These are phyloP conservation scores for Lasioglossum calceatum DNA, from an alignment of 2,888 invertebrate species.

Conservation along the genomic window DNA sequence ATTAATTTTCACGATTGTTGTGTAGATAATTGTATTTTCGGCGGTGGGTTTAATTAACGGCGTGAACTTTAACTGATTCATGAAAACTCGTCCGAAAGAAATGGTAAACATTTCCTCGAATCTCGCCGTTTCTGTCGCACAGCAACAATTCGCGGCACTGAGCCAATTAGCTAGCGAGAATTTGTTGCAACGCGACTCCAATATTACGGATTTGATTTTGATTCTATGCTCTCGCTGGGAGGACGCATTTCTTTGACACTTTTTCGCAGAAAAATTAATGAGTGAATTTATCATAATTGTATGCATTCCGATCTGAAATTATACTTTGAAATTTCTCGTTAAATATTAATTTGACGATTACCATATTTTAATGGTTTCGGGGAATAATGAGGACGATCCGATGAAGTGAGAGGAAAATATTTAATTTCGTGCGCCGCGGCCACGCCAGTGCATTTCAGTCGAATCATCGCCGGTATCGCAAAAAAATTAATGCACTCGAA, in stretches of 20 bases:
- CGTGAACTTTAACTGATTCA: background rate
- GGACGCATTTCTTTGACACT: background rate
- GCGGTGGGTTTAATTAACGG: conserved; percentile 46
- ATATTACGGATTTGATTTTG: background rate
- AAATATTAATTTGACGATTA: conserved; percentile 16
- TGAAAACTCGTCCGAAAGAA: conserved; percentile 21
- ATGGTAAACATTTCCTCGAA: conserved; percentile 5
- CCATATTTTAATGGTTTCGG: conserved; percentile 6
- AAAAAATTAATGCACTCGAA: background rate
- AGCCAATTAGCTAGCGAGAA: conserved; percentile 39
- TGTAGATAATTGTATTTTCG: conserved; percentile 50
- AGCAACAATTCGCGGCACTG: background rate
- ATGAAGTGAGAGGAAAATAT: background rate
- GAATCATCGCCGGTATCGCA: background rate
- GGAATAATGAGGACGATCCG: background rate
- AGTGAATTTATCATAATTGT: conserved; percentile 1
- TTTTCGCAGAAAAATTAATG: background rate
- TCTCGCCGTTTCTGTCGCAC: conserved; percentile 2
- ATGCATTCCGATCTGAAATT: conserved; percentile 4
- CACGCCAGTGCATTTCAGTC: background rate
- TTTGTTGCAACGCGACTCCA: conserved; percentile 28
- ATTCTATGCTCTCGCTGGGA: background rate
- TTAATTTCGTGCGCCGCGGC: background rate
- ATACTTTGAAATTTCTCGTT: conserved; percentile 4
- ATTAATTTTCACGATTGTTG: conserved; percentile 57